A percentile compares a stretch with the other conserved stretches of the same genome.
Evolutionary conservation across 2,797 vertebrate genomes (phyloP).

Genomic region (Chelon labrosus): DNA sequence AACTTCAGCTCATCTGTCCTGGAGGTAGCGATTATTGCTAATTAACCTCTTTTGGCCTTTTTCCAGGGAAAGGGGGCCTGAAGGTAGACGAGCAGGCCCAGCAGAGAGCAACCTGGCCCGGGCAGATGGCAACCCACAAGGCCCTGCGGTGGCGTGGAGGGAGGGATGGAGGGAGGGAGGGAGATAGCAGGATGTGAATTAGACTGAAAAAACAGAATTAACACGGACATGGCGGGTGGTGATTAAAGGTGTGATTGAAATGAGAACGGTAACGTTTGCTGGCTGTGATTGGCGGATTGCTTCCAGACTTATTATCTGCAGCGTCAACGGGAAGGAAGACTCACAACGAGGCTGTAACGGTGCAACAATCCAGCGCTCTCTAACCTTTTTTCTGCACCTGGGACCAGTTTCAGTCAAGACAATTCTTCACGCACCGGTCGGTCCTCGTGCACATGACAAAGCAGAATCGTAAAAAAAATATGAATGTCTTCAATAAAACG

Average conservation of each 20-base stretch:
- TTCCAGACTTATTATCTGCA: too few relatives aligned
- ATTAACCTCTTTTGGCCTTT: conserved; percentile 67
- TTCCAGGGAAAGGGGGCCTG: conserved; percentile 37
- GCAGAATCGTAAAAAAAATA: too few relatives aligned
- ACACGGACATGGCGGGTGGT: not conserved
- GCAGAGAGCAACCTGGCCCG: conserved; percentile 55
- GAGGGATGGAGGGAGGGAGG: not conserved
- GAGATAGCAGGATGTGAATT: not conserved
- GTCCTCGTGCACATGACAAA: too few relatives aligned
- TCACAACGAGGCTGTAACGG: too few relatives aligned
- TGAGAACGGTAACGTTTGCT: not conserved
- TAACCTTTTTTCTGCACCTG: too few relatives aligned
- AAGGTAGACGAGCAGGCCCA: conserved; percentile 46
- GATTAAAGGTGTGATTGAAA: not conserved
- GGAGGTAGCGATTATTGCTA: conserved; percentile 59
- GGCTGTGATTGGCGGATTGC: too few relatives aligned
- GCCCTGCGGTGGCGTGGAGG: conserved; percentile 24
- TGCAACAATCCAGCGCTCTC: too few relatives aligned
- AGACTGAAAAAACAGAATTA: not conserved
- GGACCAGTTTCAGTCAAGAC: too few relatives aligned
- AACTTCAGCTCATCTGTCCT: conserved; percentile 32
- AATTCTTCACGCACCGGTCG: too few relatives aligned
- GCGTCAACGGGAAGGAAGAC: not conserved
- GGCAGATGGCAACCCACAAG: conserved; percentile 57
- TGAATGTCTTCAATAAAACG: too few relatives aligned